These are phyloP conservation scores for Drosophila flavopinicola DNA, from an alignment of 2,888 invertebrate species.

Conservation along the genomic window DNA sequence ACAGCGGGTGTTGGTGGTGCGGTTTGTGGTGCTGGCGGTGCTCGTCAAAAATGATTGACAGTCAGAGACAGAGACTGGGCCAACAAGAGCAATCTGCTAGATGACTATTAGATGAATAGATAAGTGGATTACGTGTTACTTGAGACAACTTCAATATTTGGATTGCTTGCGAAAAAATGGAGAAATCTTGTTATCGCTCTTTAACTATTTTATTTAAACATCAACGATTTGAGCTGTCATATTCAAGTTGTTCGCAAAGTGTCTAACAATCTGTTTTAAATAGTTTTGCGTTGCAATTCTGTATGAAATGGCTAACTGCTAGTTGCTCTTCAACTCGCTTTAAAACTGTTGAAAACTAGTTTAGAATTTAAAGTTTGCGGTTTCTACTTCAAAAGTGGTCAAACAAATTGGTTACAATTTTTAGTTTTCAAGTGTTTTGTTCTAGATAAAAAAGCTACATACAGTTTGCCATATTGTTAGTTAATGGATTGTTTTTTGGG, in stretches of 20 bases:
- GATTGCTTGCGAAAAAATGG: too few relatives aligned
- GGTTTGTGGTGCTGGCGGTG: slow-evolving; percentile 5
- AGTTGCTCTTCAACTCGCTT: background rate
- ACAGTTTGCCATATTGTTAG: too few relatives aligned
- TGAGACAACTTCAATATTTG: background rate
- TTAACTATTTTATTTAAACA: too few relatives aligned
- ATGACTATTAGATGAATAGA: slow-evolving; percentile 20
- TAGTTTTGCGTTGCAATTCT: too few relatives aligned
- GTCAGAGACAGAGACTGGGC: slow-evolving; percentile 9
- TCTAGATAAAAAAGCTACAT: background rate
- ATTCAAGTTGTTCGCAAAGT: background rate
- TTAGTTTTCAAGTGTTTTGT: background rate
- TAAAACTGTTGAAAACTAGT: background rate
- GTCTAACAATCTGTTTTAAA: background rate
- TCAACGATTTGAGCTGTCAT: background rate
- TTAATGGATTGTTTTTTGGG: too few relatives aligned
- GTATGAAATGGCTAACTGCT: too few relatives aligned
- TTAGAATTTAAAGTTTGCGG: background rate
- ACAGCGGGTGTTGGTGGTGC: slow-evolving; percentile 4
- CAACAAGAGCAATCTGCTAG: slow-evolving; percentile 11
- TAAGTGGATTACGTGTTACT: slow-evolving; percentile 21
- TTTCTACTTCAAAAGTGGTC: background rate
- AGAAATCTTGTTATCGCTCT: too few relatives aligned
- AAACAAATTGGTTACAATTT: background rate
- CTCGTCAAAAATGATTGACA: slow-evolving; percentile 59